Evolutionary conservation across 1,140 invertebrate genomes (phyloP).

Genomic region (Drosophila orosa): DNA sequence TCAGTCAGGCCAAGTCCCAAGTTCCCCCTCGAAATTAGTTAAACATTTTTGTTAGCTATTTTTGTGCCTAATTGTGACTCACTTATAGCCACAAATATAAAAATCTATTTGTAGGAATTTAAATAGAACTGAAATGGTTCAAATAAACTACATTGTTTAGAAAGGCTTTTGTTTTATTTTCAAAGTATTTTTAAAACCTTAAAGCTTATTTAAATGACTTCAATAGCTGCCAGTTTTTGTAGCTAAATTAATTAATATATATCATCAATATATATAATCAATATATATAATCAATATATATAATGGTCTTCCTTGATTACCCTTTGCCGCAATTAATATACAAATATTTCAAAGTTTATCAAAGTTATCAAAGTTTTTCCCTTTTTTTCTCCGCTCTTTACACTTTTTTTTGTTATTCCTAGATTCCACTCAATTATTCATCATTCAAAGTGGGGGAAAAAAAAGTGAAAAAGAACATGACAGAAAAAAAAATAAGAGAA

Average conservation of each 20-base stretch:
- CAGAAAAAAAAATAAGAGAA: background rate
- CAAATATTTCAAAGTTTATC: background rate
- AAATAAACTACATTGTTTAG: background rate
- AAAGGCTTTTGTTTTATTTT: background rate
- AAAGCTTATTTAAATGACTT: background rate
- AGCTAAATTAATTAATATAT: background rate
- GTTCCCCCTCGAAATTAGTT: background rate
- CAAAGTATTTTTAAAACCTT: background rate
- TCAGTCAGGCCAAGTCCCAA: conserved; percentile 21
- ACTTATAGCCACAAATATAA: conserved; percentile 39
- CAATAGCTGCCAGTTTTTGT: too few relatives aligned
- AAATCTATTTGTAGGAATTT: conserved; percentile 12
- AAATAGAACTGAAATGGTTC: conserved; percentile 6
- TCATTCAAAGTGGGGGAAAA: conserved; percentile 13
- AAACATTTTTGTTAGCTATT: conserved; percentile 30
- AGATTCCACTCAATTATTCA: conserved; percentile 43
- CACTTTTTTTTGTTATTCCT: conserved; percentile 19
- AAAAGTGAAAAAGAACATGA: conserved; percentile 7
- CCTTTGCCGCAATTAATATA: background rate
- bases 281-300: background rate
- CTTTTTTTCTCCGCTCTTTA: conserved; percentile 10
- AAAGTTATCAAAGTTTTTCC: background rate
- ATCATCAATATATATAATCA: too few relatives aligned
- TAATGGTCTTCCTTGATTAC: background rate
- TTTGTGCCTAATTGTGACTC: conserved; percentile 51